Conservation (phyloP, 2,797 vertebrate genomes). For the Pseudochromis fuscus region DNA sequence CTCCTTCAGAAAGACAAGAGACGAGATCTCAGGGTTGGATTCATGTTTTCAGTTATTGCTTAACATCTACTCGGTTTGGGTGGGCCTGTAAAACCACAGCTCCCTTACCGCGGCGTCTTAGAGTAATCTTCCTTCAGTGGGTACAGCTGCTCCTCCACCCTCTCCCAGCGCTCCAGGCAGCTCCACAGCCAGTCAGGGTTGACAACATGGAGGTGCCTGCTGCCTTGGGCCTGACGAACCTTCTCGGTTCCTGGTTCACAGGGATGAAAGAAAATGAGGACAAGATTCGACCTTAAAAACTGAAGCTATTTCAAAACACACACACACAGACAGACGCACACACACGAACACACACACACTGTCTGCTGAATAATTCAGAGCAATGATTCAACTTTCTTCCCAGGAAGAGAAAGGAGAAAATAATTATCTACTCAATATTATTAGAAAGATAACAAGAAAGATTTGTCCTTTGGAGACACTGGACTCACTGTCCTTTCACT, state of each 20-base stretch:
- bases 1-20: constrained; percentile 80
- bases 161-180: constrained; percentile 97
- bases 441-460: constrained; percentile 2
- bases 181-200: constrained; percentile 99
- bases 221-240: constrained; percentile 93
- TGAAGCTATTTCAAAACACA: constrained; percentile 15
- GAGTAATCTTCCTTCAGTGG: constrained; percentile 92
- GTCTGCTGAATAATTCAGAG: constrained; percentile 27
- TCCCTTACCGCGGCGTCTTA: constrained; percentile 86
- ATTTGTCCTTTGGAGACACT: constrained; percentile 25
- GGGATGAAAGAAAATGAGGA: not conserved
- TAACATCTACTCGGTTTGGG: not conserved
- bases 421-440: constrained; percentile 42
- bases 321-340: not conserved
- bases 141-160: constrained; percentile 94
- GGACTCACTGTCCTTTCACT: constrained; percentile 18
- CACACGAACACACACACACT: not conserved
- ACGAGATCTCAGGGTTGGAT: not conserved
- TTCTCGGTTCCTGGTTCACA: constrained; percentile 93
- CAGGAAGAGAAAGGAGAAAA: constrained; percentile 16
- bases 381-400: constrained; percentile 8
- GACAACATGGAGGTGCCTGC: constrained; percentile 92
- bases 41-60: too few species aligned
- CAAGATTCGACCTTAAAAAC: constrained; percentile 10
- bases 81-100: not conserved